Conservation (phyloP, 1,140 invertebrate genomes). For the Drosophila sulfurigaster region DNA sequence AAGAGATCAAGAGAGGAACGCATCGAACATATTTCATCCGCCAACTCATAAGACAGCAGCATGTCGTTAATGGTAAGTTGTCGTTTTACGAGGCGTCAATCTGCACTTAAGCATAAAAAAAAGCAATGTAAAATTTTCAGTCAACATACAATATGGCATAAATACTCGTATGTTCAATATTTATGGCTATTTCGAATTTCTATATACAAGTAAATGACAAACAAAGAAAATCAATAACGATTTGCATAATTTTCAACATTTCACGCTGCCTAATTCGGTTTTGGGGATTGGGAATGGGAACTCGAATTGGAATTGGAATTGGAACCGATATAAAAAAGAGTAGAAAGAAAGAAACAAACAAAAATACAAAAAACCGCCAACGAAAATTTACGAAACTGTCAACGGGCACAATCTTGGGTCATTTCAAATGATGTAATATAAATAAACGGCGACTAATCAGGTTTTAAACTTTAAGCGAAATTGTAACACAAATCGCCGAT, state of each 20-base stretch:
- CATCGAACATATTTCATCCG: conserved; percentile 30
- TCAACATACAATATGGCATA: not conserved
- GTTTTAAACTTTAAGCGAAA: conserved; percentile 39
- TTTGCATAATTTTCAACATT: conserved; percentile 75
- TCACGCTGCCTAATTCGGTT: conserved; percentile 32
- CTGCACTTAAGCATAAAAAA: conserved; percentile 38
- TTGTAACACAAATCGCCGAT: conserved; percentile 40
- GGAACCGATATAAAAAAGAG: conserved; percentile 28
- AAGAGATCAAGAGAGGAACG: conserved; percentile 1
- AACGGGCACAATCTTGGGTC: conserved; percentile 45
- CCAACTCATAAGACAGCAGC: conserved; percentile 6
- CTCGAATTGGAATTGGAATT: not conserved
- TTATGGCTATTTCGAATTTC: conserved; percentile 50
- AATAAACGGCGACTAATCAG: conserved; percentile 49
- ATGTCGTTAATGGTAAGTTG: conserved; percentile 34
- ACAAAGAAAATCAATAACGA: conserved; percentile 68
- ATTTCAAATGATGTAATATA: conserved; percentile 25
- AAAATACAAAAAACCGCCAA: conserved; percentile 54
- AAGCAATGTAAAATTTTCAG: conserved; percentile 18
- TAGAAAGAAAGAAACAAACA: conserved; percentile 10
- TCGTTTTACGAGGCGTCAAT: conserved; percentile 44
- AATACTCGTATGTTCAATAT: conserved; percentile 30
- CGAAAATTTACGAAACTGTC: conserved; percentile 74
- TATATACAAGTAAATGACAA: conserved; percentile 32
- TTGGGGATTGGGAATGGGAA: conserved; percentile 11